Evolutionary conservation across 2,888 invertebrate species (phyloP).

Genomic region (Agonopterix subpropinquella): DNA sequence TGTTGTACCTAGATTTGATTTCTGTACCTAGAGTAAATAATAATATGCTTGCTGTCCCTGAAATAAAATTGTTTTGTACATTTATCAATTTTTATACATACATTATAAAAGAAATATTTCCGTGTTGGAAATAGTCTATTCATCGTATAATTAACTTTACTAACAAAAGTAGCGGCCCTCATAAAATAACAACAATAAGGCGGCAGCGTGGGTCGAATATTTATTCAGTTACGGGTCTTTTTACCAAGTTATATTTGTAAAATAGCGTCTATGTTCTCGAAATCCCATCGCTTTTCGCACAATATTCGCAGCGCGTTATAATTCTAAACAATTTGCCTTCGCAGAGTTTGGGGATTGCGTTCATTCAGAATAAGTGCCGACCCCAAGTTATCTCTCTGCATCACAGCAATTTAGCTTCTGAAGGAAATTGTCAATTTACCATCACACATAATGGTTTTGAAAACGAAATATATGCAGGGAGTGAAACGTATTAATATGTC

Average conservation of each 20-base stretch:
- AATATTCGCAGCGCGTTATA: constrained; percentile 10
- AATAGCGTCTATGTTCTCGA: constrained; percentile 6
- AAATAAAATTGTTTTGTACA: too few relatives aligned
- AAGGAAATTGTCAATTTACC: constrained; percentile 36
- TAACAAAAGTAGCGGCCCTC: neutral
- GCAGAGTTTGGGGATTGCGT: constrained; percentile 31
- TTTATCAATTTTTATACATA: too few relatives aligned
- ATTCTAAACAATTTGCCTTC: constrained; percentile 38
- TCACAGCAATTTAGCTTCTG: constrained; percentile 30
- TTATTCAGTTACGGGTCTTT: constrained; percentile 9
- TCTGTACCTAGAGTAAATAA: too few relatives aligned
- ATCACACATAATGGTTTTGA: constrained; percentile 16
- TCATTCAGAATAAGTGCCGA: constrained; percentile 32
- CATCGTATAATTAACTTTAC: neutral
- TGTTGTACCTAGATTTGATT: too few relatives aligned
- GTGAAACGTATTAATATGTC: neutral
- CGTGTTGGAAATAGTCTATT: too few relatives aligned
- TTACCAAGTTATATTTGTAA: constrained; percentile 11
- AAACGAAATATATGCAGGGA: constrained; percentile 7
- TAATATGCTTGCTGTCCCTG: too few relatives aligned
- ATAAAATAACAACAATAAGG: constrained; percentile 8
- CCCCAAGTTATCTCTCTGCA: constrained; percentile 33
- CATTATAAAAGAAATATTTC: too few relatives aligned
- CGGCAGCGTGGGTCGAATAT: constrained; percentile 8
- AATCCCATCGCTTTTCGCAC: constrained; percentile 12